Base-by-base conservation (phyloP, 2,797 vertebrate genomes). In the Sebastes cheni region DNA sequence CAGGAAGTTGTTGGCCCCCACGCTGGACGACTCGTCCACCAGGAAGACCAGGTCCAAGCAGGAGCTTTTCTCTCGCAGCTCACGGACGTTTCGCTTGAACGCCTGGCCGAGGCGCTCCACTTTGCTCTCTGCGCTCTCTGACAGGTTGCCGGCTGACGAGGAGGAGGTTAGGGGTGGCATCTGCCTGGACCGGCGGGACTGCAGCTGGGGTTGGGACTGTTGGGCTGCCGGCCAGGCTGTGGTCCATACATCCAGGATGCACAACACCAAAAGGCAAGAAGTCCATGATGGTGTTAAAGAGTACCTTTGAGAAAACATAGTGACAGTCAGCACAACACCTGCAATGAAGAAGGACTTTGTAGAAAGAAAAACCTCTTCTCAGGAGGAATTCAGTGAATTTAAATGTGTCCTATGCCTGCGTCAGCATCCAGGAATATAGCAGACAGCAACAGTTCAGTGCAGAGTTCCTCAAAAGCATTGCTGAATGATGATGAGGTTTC, bases 21-120 rank as follows among this genome's bases (percentile, higher is more conserved):
- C 97, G 58, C 98, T 99, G 72, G 98, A 99, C n/a, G 98, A 99
- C 95, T 99, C 98, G 32, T 99, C 98, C 95, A 99, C 97, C 87
- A 99, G 93, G 93, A 99, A 99, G 39, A 99, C 97, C 83, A 99
- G 95, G 92, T 99, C 98, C 89, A 99, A 87, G 64, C 95, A 94
- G 42, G 78, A 87, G 90, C 97, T 97, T 30, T 94, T 95, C 93
- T 97, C 97, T 18, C 98, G 96, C 84, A 99, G 95, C 81, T 95
- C 95, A 22, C 98, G 96, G 80, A 99, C 96, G 67, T 97, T 98
- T 13, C 91, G 92, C 90, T 97, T 97, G 95, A 99, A 99, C 3
- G 95, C 93, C 86, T 95, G 97, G 67, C 98, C 98, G 80, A 99
- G 96, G 56, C 96, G 96, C 88, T 97, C 97, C 93, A 98, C 97